These are phyloP conservation scores for Gadus chalcogrammus DNA, from an alignment of 2,113 vertebrate species.

Conservation along the genomic window DNA sequence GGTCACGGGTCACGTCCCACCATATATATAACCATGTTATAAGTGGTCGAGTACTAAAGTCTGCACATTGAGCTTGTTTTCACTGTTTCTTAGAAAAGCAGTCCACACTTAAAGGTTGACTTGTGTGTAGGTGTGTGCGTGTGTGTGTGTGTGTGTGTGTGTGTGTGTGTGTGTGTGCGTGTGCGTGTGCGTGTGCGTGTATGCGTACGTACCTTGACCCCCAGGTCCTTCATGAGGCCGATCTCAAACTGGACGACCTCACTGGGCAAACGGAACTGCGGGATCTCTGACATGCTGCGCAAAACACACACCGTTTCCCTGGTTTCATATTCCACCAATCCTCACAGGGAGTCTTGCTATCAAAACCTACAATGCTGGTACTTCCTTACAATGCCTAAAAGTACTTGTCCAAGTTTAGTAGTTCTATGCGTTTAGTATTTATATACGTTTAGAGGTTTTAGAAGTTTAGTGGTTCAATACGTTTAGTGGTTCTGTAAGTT, in stretches of 20 bases:
- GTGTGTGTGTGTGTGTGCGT: not conserved
- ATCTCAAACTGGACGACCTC: conserved; percentile 88
- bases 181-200: conserved; percentile 22
- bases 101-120: not conserved
- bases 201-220: conserved; percentile 72
- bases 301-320: not conserved
- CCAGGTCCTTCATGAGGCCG: conserved; percentile 87
- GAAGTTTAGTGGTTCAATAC: too few relatives aligned
- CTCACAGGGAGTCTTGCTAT: too few relatives aligned
- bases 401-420: too few relatives aligned
- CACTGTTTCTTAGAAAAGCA: not conserved
- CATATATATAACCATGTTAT: too few relatives aligned
- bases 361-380: too few relatives aligned
- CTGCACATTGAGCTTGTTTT: not conserved
- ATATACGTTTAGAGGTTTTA: too few relatives aligned
- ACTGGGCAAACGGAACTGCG: conserved; percentile 85
- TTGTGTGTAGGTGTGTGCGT: not conserved
- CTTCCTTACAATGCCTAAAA: too few relatives aligned
- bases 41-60: too few relatives aligned
- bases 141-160: not conserved
- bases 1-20: too few relatives aligned
- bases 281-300: conserved; percentile 83
- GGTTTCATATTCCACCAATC: too few relatives aligned
- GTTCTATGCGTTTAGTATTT: too few relatives aligned
- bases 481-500: too few relatives aligned